phyloP scores from a whole-genome alignment of 1,140 invertebrate species.

The Tetranychus urticae region DNA sequence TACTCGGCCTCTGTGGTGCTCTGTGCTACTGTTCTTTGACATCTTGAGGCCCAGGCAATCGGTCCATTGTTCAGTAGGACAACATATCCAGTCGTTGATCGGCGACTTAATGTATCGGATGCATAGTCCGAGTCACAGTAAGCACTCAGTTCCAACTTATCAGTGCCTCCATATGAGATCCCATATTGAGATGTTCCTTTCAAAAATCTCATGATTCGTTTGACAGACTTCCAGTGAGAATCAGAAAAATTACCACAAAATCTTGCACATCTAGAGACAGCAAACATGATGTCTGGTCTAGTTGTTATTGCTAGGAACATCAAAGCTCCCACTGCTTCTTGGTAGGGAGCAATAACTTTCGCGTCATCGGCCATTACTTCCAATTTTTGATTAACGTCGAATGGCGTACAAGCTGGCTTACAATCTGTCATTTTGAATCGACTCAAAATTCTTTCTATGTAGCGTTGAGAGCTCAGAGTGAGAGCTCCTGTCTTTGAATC shows the following conservation, averaged over 20 bases:
- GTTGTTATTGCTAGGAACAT: slow-evolving; percentile 21
- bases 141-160: neutral
- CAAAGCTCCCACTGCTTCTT: slow-evolving; percentile 14
- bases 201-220: slow-evolving; percentile 12
- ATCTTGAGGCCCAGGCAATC: slow-evolving; percentile 3
- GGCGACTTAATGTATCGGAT: slow-evolving; percentile 11
- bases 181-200: slow-evolving; percentile 15
- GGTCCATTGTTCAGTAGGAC: neutral
- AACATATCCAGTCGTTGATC: slow-evolving; percentile 1
- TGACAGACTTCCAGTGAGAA: slow-evolving; percentile 17
- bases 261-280: slow-evolving; percentile 22
- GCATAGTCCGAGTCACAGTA: slow-evolving; percentile 17
- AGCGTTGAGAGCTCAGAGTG: slow-evolving; percentile 5
- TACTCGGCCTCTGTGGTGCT: no score
- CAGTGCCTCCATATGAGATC: neutral
- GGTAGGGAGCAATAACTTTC: slow-evolving; percentile 9
- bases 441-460: slow-evolving; percentile 7
- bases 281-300: slow-evolving; percentile 23
- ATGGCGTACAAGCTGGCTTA: slow-evolving; percentile 14
- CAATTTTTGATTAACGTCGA: neutral
- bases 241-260: slow-evolving; percentile 15
- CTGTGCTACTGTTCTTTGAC: no score
- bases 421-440: slow-evolving; percentile 16
- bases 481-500: neutral
- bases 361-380: neutral